Conservation (phyloP, 1,140 invertebrate genomes). For the Epicauta chinensis region DNA sequence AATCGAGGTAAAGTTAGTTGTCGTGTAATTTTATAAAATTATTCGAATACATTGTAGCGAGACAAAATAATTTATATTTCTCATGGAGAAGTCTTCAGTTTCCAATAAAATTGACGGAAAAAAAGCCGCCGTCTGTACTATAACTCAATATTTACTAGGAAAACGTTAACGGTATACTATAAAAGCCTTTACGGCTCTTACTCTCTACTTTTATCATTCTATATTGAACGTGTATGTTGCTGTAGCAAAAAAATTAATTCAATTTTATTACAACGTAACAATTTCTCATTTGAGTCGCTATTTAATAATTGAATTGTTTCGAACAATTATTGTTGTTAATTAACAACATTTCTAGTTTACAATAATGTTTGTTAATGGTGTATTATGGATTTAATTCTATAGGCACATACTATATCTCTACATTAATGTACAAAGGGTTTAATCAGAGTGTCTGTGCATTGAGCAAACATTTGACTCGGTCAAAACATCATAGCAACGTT, state of each 20-base stretch:
- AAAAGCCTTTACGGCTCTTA: conserved; percentile 13
- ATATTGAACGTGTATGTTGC: too few species aligned
- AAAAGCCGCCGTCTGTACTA: conserved; percentile 7
- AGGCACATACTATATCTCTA: conserved; percentile 4
- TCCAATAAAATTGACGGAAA: conserved; percentile 7
- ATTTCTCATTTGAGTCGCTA: too few species aligned
- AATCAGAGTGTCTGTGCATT: conserved; percentile 35
- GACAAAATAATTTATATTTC: too few species aligned
- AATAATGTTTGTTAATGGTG: conserved; percentile 25
- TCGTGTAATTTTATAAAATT: too few species aligned
- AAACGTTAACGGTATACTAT: conserved; percentile 13
- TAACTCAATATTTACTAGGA: conserved; percentile 17
- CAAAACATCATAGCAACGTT: conserved; percentile 40
- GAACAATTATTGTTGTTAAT: too few species aligned
- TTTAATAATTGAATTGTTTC: too few species aligned
- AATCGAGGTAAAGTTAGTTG: too few species aligned
- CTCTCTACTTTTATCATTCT: background rate
- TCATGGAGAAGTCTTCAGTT: too few species aligned
- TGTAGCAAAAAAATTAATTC: too few species aligned
- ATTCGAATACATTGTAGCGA: too few species aligned
- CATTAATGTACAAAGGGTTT: conserved; percentile 39
- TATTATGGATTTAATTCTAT: too few species aligned
- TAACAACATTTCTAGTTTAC: background rate
- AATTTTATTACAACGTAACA: too few species aligned
- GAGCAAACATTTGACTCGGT: conserved; percentile 37